Percentiles rank a stretch among this genome's conserved stretches.
These are phyloP conservation scores for Parazoanthus atlanticus DNA, from an alignment of 92 coral and sea anemone species.

Conservation along the genomic window DNA sequence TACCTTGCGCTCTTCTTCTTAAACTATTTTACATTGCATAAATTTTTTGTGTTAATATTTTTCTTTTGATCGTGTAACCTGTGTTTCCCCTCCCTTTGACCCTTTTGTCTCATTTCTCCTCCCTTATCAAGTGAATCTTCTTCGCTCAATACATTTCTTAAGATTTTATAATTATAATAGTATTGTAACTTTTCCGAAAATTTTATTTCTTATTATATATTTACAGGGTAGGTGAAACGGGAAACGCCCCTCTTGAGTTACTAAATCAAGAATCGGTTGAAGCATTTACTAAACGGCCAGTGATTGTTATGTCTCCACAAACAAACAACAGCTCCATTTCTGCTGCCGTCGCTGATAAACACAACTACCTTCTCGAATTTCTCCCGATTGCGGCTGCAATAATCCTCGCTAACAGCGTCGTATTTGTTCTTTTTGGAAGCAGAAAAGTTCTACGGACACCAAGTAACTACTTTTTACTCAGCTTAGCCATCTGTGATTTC, in stretches of 20 bases:
- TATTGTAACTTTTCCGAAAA: too few species aligned
- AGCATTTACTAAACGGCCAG: background rate
- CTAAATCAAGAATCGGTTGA: background rate
- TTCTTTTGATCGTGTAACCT: too few species aligned
- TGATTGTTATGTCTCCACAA: background rate
- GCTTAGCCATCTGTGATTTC: slow-evolving; percentile 22
- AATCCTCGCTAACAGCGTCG: slow-evolving; percentile 7
- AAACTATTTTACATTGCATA: too few species aligned
- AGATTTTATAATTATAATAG: too few species aligned
- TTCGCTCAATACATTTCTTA: too few species aligned
- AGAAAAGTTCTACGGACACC: slow-evolving; percentile 1
- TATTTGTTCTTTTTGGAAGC: slow-evolving; percentile 8
- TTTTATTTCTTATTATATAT: too few species aligned
- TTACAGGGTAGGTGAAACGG: background rate
- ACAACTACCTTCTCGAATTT: background rate
- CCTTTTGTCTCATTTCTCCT: too few species aligned
- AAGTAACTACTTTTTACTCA: slow-evolving; percentile 17
- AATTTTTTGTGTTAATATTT: too few species aligned
- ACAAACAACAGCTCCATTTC: background rate
- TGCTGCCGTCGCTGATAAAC: background rate
- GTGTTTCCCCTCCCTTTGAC: too few species aligned
- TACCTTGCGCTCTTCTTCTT: too few species aligned
- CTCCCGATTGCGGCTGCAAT: slow-evolving; percentile 12
- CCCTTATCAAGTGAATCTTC: too few species aligned
- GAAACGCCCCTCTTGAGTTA: background rate